A percentile compares a stretch with the other conserved stretches of the same genome.
Evolutionary conservation across 2,888 invertebrate genomes (phyloP).

Genomic region (Cephus spinipes): DNA sequence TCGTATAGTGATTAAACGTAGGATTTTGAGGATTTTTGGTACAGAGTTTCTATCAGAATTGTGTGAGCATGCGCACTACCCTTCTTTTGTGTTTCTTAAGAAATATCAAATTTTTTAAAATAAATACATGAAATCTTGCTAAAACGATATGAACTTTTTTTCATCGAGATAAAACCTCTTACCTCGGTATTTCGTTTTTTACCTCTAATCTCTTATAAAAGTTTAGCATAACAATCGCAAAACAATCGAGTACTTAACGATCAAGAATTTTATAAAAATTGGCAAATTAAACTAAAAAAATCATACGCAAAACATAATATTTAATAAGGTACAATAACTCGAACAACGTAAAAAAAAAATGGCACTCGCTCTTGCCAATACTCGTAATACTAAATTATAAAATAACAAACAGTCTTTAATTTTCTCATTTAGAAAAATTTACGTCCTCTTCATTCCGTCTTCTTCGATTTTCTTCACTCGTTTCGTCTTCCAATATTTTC

Average conservation of each 20-base stretch:
- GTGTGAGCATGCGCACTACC: neutral
- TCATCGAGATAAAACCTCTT: neutral
- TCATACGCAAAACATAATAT: neutral
- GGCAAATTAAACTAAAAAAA: conserved; percentile 2
- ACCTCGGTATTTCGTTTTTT: neutral
- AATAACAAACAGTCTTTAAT: conserved; percentile 4
- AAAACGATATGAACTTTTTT: neutral
- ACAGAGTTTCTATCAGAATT: neutral
- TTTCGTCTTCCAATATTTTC: neutral
- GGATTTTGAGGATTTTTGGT: neutral
- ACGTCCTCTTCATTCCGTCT: conserved; percentile 6
- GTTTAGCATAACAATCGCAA: neutral
- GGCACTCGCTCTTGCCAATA: neutral
- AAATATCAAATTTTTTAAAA: neutral
- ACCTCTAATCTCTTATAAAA: neutral
- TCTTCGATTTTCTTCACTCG: neutral
- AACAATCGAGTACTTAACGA: neutral
- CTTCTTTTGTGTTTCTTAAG: neutral
- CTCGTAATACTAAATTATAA: neutral
- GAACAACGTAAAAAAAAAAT: neutral
- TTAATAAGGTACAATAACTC: neutral
- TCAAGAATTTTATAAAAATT: neutral
- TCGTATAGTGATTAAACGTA: neutral
- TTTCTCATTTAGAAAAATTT: neutral
- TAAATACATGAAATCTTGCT: neutral